Evolutionary conservation across 2,888 invertebrate species (phyloP), one percentile per base, ranked within the genome.

Genomic region (Acrobasis repandana): DNA sequence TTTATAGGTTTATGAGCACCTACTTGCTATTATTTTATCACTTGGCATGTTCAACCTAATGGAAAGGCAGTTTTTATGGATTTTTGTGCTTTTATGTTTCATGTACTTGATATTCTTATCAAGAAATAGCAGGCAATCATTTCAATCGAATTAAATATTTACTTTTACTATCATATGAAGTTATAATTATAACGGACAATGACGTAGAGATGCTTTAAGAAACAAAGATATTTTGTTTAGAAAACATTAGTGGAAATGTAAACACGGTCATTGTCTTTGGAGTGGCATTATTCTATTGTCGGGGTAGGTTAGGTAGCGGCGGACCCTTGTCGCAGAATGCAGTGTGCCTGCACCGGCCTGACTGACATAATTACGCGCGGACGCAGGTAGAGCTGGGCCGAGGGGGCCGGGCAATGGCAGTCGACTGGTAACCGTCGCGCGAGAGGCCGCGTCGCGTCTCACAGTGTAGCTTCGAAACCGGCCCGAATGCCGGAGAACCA

Each of bases 401-500:
- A 64, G 70, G 67, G 66, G 70, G 64, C 64, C 60, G 58, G 49
- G 43, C 48, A 15, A 52, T 65, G 65, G 72, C 83, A 88, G 89
- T 88, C 77, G 77, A 71, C 70, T 69, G 79, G 83, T 84, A 87
- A 68, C 71, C 77, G 83, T 74, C 77, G 80, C 64, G 66, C 72
- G 76, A 73, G 74, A 75, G 84, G 75, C 73, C 76, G 84, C 75
- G 73, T 79, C 67, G 75, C 65, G 62, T 58, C 48, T 8, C 63
- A 58, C 46, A 50, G 64, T 56, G 60, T 34, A 43, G 50, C 43
- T 56, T 48, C 62, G 57, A 68, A 77, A 79, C 79, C 81, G 82
- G 83, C 79, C 74, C 79, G 80, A 75, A 89, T 89, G 90, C 80
- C 82, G 80, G 81, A 73, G 73, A 83, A 83, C 84, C 85, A 83